Base-by-base conservation (phyloP, 1,140 invertebrate genomes). In the Aphelenchoides avenae region DNA sequence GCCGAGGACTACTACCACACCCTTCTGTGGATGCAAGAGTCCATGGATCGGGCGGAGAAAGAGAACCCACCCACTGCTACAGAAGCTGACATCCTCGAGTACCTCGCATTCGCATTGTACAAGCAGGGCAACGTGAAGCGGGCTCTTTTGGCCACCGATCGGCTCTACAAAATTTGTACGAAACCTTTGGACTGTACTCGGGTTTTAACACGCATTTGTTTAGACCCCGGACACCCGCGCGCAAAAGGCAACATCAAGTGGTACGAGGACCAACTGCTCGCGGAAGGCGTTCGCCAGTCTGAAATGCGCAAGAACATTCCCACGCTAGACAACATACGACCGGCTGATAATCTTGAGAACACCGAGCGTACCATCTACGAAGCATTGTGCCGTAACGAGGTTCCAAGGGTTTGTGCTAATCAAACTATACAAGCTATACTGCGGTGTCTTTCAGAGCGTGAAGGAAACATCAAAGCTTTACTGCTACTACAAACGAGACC, bases 1-100 rank as follows among this genome's bases (percentile, higher is more conserved):
- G 85, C 86, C 70, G 87, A 86, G 20, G 92, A 97, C 80, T 91
- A 87, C 78, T 89, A 89, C 71, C 92, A 97, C 76, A 91, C 91
- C 0, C 84, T 89, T 0, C 78, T 90, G 33, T 97, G 93, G 93
- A 95, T 97, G 91, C 83, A 86, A 51, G 89, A 94, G 80, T 87
- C 92, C 5, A 82, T 93, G 68, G 79, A 83, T 30, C 81, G 84
- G 42, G 78, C 83, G 39, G 84, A 84, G 68, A 84, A 85, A 62
- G 78, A 79, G 41, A 68, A 61, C 30, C 46, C 46, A 3, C 61
- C 66, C 3, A 70, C 62, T 20, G 52, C 40, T 36, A 43, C 48
- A 22, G 63, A 61, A 43, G 40, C 52, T 26, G 66, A 70, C 27
- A 52, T 65, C 27, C 58, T 65, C 18, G 63, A 98, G 79, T 96